Base-by-base conservation (phyloP, 23 tunicate genomes). In the Botrylloides violaceus region DNA sequence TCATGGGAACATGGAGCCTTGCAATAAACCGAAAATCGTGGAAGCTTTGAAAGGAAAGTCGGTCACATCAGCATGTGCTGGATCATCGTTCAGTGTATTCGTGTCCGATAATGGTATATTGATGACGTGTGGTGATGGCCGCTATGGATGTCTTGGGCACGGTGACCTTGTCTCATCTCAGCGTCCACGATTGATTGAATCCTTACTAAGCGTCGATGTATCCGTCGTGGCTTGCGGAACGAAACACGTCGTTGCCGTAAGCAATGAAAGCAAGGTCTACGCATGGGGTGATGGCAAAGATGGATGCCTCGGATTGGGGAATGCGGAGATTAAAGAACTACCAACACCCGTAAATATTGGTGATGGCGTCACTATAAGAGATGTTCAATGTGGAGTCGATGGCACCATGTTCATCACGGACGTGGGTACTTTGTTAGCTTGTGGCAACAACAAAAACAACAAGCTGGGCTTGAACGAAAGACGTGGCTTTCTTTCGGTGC, bases 381-480 rank as follows among this genome's bases (percentile, higher is more conserved):
- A 90, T 32, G 59, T 90, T 2, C 64, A 81, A 35, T 90, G 97
- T 57, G 82, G 85, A 0, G 34, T 56, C 36, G 85, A 90, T 36
- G 79, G 84, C 2, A 90, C 97, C 2, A 70, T 90, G 4, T 79
- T 90, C 73, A 90, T 90, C 2, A 90, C 97, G 23, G 97, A 78
- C 30, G 71, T 90, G 28, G 97, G 97, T 3, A 90, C 97, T 2
- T 35, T 90, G 32, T 76, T 90, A 61, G 97, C 97, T 31, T 90
- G 97, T 70, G 97, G 97, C 18, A 83, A 79, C 70, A 90, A 90
- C 81, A 83, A 78, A 38, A 43, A 57, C 77, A 90, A 90, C 56
- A 90, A 90, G 57, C 84, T 90, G 24, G 97, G 97, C 2, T 53
- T 90, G 63, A 90, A 90, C 72, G 97, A 90, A 63, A 56, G 97